Evolutionary conservation across 2,888 invertebrate genomes (phyloP).

Genomic region (Aspidiotus destructor): DNA sequence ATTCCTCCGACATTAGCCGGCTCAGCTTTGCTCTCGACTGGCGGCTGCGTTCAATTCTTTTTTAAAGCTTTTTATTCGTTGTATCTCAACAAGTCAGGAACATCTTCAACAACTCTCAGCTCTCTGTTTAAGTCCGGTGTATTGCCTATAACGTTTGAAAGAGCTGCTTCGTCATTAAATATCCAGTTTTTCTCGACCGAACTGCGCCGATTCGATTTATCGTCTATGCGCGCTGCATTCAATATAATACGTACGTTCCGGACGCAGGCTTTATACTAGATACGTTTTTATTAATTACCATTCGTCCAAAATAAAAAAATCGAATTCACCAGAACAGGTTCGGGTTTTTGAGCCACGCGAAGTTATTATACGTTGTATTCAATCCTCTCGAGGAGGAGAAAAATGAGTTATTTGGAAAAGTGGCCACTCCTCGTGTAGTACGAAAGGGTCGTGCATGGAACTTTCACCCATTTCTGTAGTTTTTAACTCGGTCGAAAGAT

Average conservation of each 20-base stretch:
- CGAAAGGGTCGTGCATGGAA: no score
- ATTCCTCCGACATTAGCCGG: conserved; percentile 32
- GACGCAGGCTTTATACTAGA: background rate
- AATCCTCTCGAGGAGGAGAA: no score
- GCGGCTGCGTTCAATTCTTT: conserved; percentile 25
- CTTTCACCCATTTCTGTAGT: no score
- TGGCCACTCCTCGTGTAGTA: no score
- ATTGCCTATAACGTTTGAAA: background rate
- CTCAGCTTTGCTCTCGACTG: conserved; percentile 27
- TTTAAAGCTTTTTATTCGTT: conserved; percentile 27
- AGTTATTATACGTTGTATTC: background rate
- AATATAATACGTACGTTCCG: background rate
- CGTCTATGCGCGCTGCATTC: background rate
- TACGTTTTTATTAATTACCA: conserved; percentile 11
- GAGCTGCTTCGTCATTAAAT: conserved; percentile 13
- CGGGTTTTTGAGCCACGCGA: background rate
- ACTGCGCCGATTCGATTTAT: conserved; percentile 11
- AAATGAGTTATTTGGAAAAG: no score
- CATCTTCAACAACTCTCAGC: conserved; percentile 28
- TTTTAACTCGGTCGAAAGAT: no score
- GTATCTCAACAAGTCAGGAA: conserved; percentile 25
- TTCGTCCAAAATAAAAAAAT: background rate
- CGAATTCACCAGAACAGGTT: background rate
- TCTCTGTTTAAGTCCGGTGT: conserved; percentile 18
- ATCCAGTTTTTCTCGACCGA: conserved; percentile 13